phyloP scores from a whole-genome alignment of 2,797 vertebrate genomes.

The Myotis findleyi region DNA sequence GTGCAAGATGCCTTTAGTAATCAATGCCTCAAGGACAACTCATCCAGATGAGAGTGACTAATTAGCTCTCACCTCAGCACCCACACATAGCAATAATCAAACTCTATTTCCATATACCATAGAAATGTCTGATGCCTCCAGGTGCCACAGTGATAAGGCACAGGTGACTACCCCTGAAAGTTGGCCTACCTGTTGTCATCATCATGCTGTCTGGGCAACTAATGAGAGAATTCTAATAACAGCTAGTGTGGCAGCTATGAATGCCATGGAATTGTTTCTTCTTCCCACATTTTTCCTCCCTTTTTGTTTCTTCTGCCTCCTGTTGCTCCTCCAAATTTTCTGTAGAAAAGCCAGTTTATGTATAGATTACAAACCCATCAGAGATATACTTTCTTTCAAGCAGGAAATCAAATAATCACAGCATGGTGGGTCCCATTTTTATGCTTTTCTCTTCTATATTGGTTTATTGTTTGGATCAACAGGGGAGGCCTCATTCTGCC shows the following conservation, averaged over 20 bases:
- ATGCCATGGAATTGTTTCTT: background rate
- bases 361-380: background rate
- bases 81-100: background rate
- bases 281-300: background rate
- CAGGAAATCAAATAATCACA: constrained; percentile 31
- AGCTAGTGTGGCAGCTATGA: background rate
- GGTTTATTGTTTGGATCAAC: background rate
- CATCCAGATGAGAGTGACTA: background rate
- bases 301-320: background rate
- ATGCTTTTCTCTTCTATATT: background rate
- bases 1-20: background rate
- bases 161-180: background rate
- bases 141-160: background rate
- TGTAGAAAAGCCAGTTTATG: background rate
- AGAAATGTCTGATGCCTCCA: background rate
- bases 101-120: background rate
- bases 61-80: background rate
- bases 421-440: background rate
- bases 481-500: background rate
- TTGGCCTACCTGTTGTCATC: background rate
- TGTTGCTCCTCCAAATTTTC: constrained; percentile 16
- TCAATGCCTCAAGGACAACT: background rate
- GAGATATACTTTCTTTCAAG: constrained; percentile 34
- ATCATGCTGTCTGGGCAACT: background rate
- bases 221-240: background rate